Conservation (phyloP, 2,888 invertebrate genomes). For the Cacoxenus indagator region DNA sequence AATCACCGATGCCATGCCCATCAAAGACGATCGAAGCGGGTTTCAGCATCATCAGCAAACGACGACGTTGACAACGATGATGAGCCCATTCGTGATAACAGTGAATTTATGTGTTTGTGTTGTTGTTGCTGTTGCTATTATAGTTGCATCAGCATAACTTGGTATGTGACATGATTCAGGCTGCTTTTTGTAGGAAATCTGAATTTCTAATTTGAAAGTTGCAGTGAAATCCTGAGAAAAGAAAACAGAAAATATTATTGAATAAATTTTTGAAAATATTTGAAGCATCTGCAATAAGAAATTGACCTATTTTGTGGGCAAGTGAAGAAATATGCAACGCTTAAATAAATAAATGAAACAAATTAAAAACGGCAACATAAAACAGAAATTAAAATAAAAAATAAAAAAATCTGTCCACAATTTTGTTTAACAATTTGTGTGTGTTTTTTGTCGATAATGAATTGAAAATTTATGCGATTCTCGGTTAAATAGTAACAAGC, state of each 20-base stretch:
- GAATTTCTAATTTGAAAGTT: background rate
- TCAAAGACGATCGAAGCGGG: background rate
- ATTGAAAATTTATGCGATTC: background rate
- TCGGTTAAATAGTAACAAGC: slow-evolving; percentile 26
- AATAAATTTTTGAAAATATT: no score
- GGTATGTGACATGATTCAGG: no score
- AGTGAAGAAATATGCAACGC: no score
- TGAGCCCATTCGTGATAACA: background rate
- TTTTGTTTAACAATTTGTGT: background rate
- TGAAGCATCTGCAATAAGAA: no score
- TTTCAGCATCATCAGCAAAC: background rate
- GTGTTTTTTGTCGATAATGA: background rate
- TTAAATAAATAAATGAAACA: background rate
- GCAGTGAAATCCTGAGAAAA: background rate
- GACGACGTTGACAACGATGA: no score
- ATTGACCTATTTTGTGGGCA: background rate
- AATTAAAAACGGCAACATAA: background rate
- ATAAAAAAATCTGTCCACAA: background rate
- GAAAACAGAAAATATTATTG: background rate
- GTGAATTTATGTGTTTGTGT: background rate
- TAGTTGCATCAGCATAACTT: background rate
- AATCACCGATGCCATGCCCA: no score
- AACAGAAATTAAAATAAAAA: background rate
- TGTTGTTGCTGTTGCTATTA: background rate
- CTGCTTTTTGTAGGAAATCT: no score